phyloP scores from a whole-genome alignment of 2,797 vertebrate species.

The Todus mexicanus region DNA sequence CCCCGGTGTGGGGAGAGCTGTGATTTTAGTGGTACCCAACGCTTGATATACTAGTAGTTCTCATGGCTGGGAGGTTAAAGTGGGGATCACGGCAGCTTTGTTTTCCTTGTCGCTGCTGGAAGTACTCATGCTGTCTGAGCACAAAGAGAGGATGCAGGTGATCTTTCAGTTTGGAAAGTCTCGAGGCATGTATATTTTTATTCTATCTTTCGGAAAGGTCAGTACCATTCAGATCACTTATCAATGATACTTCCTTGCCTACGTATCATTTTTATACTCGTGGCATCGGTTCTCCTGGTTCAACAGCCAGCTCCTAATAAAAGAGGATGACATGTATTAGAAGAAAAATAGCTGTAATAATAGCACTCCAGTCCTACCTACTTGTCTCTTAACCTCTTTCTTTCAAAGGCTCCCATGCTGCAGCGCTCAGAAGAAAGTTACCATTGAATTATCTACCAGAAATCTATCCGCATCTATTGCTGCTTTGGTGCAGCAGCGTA shows the following conservation, averaged over 20 bases:
- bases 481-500: background rate
- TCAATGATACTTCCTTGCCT: slow-evolving; percentile 33
- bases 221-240: slow-evolving; percentile 61
- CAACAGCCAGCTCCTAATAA: slow-evolving; percentile 64
- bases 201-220: slow-evolving; percentile 48
- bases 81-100: background rate
- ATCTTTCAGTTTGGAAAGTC: slow-evolving; percentile 29
- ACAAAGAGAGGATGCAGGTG: background rate
- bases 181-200: background rate
- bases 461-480: background rate
- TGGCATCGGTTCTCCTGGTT: slow-evolving; percentile 45
- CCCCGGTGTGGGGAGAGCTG: background rate
- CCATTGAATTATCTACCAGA: slow-evolving; percentile 41
- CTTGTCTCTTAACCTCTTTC: slow-evolving; percentile 65
- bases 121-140: background rate
- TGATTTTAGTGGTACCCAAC: background rate
- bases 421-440: slow-evolving; percentile 16
- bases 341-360: slow-evolving; percentile 71
- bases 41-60: background rate
- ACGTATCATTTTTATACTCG: slow-evolving; percentile 57
- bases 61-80: background rate
- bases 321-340: slow-evolving; percentile 60
- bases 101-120: background rate
- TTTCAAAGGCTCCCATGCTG: slow-evolving; percentile 60
- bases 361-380: slow-evolving; percentile 60